Percentiles rank a stretch among this genome's conserved stretches.
These are phyloP conservation scores for Acrossocheilus wenchowensis DNA, from an alignment of 2,797 vertebrate genomes.

Conservation along the genomic window DNA sequence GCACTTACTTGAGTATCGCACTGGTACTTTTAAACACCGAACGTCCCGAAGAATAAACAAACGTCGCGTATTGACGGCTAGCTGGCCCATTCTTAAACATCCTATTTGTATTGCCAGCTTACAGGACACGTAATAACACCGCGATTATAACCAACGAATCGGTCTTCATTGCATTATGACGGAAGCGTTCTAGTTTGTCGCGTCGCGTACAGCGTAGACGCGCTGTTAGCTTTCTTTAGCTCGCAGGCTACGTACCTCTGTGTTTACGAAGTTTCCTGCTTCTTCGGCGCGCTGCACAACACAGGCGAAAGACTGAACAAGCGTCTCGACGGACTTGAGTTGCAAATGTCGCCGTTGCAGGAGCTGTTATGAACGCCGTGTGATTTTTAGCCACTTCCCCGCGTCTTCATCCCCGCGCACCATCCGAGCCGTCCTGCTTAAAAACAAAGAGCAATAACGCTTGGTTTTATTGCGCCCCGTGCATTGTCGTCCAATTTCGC, in stretches of 20 bases:
- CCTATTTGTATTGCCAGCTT: neutral
- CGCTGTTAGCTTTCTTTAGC: constrained; percentile 52
- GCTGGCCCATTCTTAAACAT: constrained; percentile 1
- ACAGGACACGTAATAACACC: constrained; percentile 8
- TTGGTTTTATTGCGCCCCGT: constrained; percentile 80
- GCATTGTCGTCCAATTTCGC: constrained; percentile 74
- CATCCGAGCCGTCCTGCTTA: constrained; percentile 69
- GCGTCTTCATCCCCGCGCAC: constrained; percentile 43
- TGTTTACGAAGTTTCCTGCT: constrained; percentile 82
- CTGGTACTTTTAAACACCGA: constrained; percentile 10
- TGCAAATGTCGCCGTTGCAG: constrained; percentile 37
- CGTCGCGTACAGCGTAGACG: constrained; percentile 27
- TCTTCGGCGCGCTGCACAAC: constrained; percentile 74
- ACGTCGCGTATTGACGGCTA: constrained; percentile 18
- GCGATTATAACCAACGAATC: neutral
- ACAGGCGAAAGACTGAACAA: constrained; percentile 63
- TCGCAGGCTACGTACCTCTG: constrained; percentile 66
- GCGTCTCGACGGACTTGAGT: constrained; percentile 67
- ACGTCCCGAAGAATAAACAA: neutral
- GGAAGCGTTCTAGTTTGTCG: constrained; percentile 11
- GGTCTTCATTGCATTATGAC: neutral
- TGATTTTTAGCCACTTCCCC: constrained; percentile 46
- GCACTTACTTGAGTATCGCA: neutral
- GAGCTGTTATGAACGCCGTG: constrained; percentile 14
- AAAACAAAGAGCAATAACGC: constrained; percentile 84